These are phyloP conservation scores for Gopherus flavomarginatus DNA, from an alignment of 2,113 vertebrate species.

Conservation along the genomic window DNA sequence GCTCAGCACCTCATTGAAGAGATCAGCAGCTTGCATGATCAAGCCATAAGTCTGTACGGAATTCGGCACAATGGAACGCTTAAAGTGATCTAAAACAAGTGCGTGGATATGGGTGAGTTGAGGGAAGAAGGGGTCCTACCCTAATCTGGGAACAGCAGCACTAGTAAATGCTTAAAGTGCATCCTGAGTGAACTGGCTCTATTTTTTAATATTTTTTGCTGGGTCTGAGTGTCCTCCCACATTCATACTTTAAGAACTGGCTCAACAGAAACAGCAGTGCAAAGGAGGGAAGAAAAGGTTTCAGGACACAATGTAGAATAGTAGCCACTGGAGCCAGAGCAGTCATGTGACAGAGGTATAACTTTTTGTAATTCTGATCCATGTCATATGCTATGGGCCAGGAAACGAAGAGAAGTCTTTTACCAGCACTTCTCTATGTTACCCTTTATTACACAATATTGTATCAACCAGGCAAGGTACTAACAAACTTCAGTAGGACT, in stretches of 20 bases:
- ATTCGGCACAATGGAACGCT: neutral
- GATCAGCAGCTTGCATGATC: neutral
- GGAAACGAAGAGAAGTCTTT: neutral
- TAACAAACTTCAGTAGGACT: no score
- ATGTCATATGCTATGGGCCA: neutral
- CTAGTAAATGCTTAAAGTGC: neutral
- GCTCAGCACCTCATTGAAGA: neutral
- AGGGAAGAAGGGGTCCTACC: neutral
- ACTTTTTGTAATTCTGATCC: neutral
- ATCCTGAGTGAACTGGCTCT: neutral
- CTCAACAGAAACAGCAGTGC: neutral
- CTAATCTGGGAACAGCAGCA: neutral
- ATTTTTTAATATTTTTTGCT: neutral
- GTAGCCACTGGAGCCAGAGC: neutral
- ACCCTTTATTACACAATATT: neutral
- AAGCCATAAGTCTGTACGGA: neutral
- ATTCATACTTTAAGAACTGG: neutral
- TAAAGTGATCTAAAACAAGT: neutral
- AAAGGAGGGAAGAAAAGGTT: neutral
- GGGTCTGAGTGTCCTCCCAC: neutral
- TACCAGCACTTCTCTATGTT: neutral
- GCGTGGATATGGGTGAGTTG: neutral
- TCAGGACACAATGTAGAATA: neutral
- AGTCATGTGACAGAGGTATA: neutral
- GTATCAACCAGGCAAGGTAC: no score